Percentiles rank a stretch among this genome's conserved stretches.
Evolutionary conservation across 2,888 invertebrate species (phyloP).

Genomic region (Idaea aversata): DNA sequence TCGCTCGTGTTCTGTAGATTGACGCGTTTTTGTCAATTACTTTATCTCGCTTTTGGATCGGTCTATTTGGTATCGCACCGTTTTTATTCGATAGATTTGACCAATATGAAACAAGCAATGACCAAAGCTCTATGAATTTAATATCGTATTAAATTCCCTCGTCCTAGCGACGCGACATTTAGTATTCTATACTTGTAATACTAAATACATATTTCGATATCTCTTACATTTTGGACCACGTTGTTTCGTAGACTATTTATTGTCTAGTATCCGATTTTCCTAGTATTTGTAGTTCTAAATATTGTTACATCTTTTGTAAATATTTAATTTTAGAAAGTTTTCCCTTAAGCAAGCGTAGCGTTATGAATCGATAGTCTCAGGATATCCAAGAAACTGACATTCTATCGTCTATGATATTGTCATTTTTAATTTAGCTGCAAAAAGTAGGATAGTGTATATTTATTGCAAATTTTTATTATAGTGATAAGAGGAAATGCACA

Average conservation of each 20-base stretch:
- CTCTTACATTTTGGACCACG: constrained; percentile 60
- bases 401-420: constrained; percentile 46
- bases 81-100: constrained; percentile 35
- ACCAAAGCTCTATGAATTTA: constrained; percentile 74
- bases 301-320: constrained; percentile 74
- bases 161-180: constrained; percentile 24
- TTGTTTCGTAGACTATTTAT: constrained; percentile 74
- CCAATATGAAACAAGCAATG: constrained; percentile 61
- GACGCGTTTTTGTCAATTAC: constrained; percentile 44
- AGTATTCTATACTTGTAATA: constrained; percentile 25
- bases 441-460: constrained; percentile 64
- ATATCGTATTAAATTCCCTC: constrained; percentile 21
- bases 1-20: constrained; percentile 33
- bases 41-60: constrained; percentile 34
- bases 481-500: constrained; percentile 64
- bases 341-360: constrained; percentile 51
- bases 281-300: constrained; percentile 72
- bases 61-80: constrained; percentile 12
- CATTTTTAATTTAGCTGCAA: constrained; percentile 47
- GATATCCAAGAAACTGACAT: constrained; percentile 41
- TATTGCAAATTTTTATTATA: constrained; percentile 65
- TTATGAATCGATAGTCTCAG: constrained; percentile 40
- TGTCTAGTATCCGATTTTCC: constrained; percentile 65
- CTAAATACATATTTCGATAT: constrained; percentile 45
- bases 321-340: constrained; percentile 61